Conservation (phyloP, 2,888 invertebrate genomes). For the Polydesmus complanatus region DNA sequence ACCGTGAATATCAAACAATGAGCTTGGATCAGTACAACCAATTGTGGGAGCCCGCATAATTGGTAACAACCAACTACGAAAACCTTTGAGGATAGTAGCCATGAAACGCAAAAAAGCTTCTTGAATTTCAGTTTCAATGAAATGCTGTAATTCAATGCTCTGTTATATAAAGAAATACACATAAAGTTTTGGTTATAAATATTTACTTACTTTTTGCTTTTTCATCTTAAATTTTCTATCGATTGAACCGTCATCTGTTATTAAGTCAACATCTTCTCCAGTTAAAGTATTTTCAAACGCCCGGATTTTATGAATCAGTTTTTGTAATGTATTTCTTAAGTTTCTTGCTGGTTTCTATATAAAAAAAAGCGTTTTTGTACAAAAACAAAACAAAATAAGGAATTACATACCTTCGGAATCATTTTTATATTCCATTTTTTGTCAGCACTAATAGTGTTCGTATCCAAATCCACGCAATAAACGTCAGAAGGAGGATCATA, state of each 20-base stretch:
- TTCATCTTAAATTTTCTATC: conserved; percentile 68
- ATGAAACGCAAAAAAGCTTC: conserved; percentile 94
- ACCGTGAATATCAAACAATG: conserved; percentile 77
- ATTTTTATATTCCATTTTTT: background rate
- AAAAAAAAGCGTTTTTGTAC: background rate
- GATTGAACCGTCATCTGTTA: conserved; percentile 42
- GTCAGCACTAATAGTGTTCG: conserved; percentile 58
- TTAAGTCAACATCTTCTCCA: conserved; percentile 20
- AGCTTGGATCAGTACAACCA: conserved; percentile 87
- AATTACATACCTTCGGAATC: background rate
- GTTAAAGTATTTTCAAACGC: conserved; percentile 1
- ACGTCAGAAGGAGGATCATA: conserved; percentile 94
- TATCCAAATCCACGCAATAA: conserved; percentile 95
- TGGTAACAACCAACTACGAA: conserved; percentile 71
- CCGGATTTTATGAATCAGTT: conserved; percentile 46
- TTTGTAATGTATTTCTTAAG: conserved; percentile 61
- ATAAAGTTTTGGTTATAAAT: background rate
- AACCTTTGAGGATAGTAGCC: conserved; percentile 81
- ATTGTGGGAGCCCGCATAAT: conserved; percentile 86
- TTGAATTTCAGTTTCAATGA: conserved; percentile 83
- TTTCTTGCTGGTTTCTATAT: conserved; percentile 20
- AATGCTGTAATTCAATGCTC: conserved; percentile 42
- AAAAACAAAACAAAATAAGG: background rate
- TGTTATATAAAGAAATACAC: conserved; percentile 24
- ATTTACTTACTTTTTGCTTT: conserved; percentile 53